A percentile compares a stretch with the other conserved stretches of the same genome.
phyloP scores from a whole-genome alignment of 2,113 vertebrate species.

The Tenrec ecaudatus region DNA sequence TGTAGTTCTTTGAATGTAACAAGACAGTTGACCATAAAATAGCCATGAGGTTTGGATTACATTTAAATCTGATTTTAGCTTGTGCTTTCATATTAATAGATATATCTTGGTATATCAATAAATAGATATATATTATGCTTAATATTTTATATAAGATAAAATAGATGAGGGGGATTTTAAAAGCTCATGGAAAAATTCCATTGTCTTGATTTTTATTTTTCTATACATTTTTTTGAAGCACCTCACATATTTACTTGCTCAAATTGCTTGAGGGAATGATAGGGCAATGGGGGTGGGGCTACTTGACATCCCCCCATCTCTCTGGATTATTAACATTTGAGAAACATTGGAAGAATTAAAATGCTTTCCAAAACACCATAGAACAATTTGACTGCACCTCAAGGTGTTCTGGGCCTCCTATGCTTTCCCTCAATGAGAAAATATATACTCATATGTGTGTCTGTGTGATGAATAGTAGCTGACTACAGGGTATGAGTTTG shows the following conservation, averaged over 20 bases:
- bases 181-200: too few species aligned
- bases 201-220: too few species aligned
- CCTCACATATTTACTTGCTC: conserved; percentile 2
- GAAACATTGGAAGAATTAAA: background rate
- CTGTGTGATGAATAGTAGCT: background rate
- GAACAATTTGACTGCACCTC: background rate
- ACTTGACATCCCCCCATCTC: background rate
- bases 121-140: background rate
- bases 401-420: background rate
- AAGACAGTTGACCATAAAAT: background rate
- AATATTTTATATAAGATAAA: too few species aligned
- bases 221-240: too few species aligned
- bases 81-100: background rate
- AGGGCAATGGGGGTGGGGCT: background rate
- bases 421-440: background rate
- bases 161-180: background rate
- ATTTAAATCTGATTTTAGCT: background rate
- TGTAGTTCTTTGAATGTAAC: background rate
- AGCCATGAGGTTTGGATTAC: background rate
- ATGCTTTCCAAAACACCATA: background rate
- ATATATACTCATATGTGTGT: background rate
- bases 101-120: background rate
- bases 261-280: conserved; percentile 9
- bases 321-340: background rate
- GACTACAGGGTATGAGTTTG: too few species aligned